These are phyloP conservation scores for Noctua janthina DNA, from an alignment of 2,888 invertebrate species.

Conservation along the genomic window DNA sequence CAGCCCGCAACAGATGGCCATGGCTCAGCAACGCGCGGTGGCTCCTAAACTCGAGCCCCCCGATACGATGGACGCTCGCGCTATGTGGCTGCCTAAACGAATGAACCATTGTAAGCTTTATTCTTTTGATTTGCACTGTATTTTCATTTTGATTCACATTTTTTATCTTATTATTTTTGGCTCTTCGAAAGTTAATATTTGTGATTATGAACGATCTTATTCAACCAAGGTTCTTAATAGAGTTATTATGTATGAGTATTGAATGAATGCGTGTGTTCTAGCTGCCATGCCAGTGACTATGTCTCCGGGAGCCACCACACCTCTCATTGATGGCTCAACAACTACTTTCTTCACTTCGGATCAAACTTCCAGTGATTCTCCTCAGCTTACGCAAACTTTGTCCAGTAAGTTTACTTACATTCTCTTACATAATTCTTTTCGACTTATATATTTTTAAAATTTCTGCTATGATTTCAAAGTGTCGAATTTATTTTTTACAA, in stretches of 20 bases:
- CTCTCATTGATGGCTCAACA: constrained; percentile 84
- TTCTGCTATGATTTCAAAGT: background rate
- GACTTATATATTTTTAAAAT: background rate
- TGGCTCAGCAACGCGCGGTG: constrained; percentile 85
- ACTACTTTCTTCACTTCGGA: constrained; percentile 86
- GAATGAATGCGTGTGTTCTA: constrained; percentile 68
- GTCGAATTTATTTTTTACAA: background rate
- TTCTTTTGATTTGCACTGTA: constrained; percentile 74
- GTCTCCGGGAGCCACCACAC: constrained; percentile 86
- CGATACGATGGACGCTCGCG: constrained; percentile 90
- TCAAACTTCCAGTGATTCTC: constrained; percentile 82
- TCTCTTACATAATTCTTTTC: background rate
- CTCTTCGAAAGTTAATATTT: background rate
- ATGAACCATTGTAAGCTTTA: constrained; percentile 92
- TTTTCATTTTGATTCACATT: constrained; percentile 68
- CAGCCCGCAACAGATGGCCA: constrained; percentile 82
- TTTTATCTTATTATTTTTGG: constrained; percentile 38
- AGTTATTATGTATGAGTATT: background rate
- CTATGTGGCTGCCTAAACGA: constrained; percentile 92
- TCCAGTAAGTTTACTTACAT: constrained; percentile 76
- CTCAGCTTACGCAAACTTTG: constrained; percentile 83
- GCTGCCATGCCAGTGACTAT: constrained; percentile 88
- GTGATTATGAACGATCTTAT: background rate
- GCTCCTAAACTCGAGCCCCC: constrained; percentile 91
- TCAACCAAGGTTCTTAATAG: background rate